Base-by-base conservation (phyloP, 2,797 vertebrate species). In the Catamblyrhynchus diadema region DNA sequence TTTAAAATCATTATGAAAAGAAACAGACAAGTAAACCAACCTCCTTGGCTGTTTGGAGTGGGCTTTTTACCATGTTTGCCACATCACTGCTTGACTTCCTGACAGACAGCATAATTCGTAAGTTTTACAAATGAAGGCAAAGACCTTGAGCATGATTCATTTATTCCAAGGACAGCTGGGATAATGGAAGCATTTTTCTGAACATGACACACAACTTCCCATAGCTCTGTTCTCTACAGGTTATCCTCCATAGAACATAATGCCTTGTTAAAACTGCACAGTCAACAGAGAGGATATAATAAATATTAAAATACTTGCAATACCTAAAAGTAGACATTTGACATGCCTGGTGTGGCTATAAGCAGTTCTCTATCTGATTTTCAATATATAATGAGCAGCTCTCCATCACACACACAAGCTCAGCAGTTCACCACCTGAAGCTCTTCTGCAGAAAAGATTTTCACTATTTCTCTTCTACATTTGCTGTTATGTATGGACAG, bases 311-410 rank as follows among this genome's bases (percentile, higher is more conserved):
- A 59, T 21, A 24, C 6, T 42, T 35, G 7, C 14, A 65, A 14
- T 13, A 67, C 13, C 39, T 71, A 24, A 12, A 74, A 75, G 41
- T 3, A 89, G 2, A 8, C 10, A 47, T 42, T 69, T 0, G 0
- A 32, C 14, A 12, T 14, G 20, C 30, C 54, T 25, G 3, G 4
- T 60, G 42, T 39, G 35, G 33, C 54, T 60, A 8, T 19, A n/a
- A 61, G 45, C 53, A 60, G 28, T 44, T 60, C 30, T 51, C 37
- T 62, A 8, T 8, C 13, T 27, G 17, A 53, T 35, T 56, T 66
- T 62, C 75, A 60, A 1, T 6, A 45, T 28, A 18, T 35, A 56
- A 48, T 1, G 1, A 67, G 14, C 9, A 71, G 16, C 4, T 54
- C 19, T n/a, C 48, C 10, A 16, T 10, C 69, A 51, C 24, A 73